Percentiles rank a stretch among this genome's conserved stretches.
Conservation (phyloP, 1,140 invertebrate genomes). For the Colletes latitarsis region DNA sequence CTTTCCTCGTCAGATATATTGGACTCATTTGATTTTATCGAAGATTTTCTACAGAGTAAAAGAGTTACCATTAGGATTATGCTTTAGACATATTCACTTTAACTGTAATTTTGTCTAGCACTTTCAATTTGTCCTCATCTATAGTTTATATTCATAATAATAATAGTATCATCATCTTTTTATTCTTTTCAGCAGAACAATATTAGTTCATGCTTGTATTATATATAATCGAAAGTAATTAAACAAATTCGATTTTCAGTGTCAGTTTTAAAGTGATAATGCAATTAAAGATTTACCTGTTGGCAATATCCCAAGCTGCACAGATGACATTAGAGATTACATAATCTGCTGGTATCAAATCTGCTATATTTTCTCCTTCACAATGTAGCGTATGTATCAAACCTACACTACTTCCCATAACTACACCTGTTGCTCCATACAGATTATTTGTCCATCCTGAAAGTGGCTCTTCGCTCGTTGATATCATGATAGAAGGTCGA, state of each 20-base stretch:
- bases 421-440: constrained; percentile 89
- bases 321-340: constrained; percentile 92
- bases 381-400: constrained; percentile 87
- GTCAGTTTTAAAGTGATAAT: neutral
- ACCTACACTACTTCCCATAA: constrained; percentile 87
- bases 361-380: constrained; percentile 84
- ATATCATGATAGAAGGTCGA: constrained; percentile 89
- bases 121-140: neutral
- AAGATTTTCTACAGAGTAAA: constrained; percentile 31
- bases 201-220: too few relatives aligned
- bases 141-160: neutral
- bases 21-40: neutral
- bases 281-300: constrained; percentile 65
- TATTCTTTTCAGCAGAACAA: too few relatives aligned
- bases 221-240: too few relatives aligned
- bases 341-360: constrained; percentile 94
- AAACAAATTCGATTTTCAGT: too few relatives aligned
- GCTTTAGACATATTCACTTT: neutral
- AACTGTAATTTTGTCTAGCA: neutral
- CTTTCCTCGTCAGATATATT: constrained; percentile 11
- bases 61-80: neutral
- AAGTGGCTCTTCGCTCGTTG: constrained; percentile 87
- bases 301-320: constrained; percentile 85
- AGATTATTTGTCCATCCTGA: constrained; percentile 93
- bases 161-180: too few relatives aligned